Conservation (phyloP, 2,888 invertebrate species). For the Cyclophora punctaria region DNA sequence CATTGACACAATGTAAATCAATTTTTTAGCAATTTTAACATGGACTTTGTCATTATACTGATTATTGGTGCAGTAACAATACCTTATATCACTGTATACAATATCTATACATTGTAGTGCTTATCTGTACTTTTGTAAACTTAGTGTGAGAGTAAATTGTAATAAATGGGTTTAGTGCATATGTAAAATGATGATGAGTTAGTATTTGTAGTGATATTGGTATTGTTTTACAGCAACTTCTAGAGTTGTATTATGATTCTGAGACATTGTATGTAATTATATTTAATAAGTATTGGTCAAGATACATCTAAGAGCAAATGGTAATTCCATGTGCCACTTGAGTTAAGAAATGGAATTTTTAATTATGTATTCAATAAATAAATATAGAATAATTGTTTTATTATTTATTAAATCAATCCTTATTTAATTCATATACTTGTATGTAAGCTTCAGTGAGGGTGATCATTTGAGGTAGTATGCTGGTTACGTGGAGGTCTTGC, state of each 20-base stretch:
- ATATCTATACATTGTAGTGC: no score
- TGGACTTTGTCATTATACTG: background rate
- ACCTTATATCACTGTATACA: conserved; percentile 6
- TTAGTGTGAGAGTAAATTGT: no score
- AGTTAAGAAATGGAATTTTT: conserved; percentile 37
- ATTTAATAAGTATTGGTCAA: conserved; percentile 38
- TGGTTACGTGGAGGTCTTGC: conserved; percentile 98
- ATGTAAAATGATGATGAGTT: no score
- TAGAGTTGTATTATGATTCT: conserved; percentile 25
- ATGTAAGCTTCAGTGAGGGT: conserved; percentile 99
- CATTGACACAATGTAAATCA: background rate
- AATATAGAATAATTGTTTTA: conserved; percentile 37
- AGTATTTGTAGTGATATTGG: no score
- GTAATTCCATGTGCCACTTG: conserved; percentile 44
- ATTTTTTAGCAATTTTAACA: background rate
- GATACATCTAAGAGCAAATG: conserved; percentile 44
- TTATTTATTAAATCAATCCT: conserved; percentile 40
- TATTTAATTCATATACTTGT: conserved; percentile 84
- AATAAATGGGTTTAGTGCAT: no score
- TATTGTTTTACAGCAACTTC: no score
- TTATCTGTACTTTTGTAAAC: no score
- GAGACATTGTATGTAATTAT: conserved; percentile 26
- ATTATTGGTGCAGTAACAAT: no score
- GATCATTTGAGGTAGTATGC: conserved; percentile 99
- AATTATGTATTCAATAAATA: conserved; percentile 53